Evolutionary conservation across 2,888 invertebrate genomes (phyloP), one percentile per base, ranked within the genome.

Genomic region (Noctua janthina): DNA sequence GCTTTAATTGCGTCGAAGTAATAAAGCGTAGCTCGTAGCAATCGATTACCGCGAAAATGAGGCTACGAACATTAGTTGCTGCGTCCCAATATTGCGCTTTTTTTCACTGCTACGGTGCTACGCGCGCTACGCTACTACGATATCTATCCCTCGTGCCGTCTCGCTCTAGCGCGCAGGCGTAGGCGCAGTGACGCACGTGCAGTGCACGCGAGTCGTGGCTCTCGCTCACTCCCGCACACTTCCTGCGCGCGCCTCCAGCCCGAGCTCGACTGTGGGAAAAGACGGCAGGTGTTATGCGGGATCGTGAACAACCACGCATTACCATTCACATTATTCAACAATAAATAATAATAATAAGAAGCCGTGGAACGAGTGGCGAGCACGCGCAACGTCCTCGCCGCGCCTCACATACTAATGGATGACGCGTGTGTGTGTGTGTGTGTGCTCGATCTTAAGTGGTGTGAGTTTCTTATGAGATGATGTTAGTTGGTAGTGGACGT

Each of bases 281-380:
- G 94, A 96, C 96, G 97, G 97, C 97, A 97, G 97, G 97, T 97
- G 97, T 95, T 97, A 96, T 96, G 97, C 96, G 96, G 95, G 96
- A 97, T 97, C 97, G 97, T 96, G 97, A 97, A 96, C 96, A 96
- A 96, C 96, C 96, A 96, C 95, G 96, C 96, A 97, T 96, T 97
- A 97, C 96, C 96, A 97, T 97, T 96, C 96, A 96, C 95, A 96
- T 96, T 97, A 97, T 97, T 96, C 96, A 96, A 96, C 97, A 95
- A 97, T 96, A 96, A 96, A 96, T 96, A 96, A 97, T 96, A 96
- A 96, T 96, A 96, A 96, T 95, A 97, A 96, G 96, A 96, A 96
- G 96, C 96, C 95, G 95, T 94, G 95, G 96, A 96, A 94, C 96
- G 96, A 96, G 96, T 95, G 96, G 95, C 95, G 94, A 96, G 96